Evolutionary conservation across 2,797 vertebrate species (phyloP).

Genomic region (Coranthus polyacanthus): DNA sequence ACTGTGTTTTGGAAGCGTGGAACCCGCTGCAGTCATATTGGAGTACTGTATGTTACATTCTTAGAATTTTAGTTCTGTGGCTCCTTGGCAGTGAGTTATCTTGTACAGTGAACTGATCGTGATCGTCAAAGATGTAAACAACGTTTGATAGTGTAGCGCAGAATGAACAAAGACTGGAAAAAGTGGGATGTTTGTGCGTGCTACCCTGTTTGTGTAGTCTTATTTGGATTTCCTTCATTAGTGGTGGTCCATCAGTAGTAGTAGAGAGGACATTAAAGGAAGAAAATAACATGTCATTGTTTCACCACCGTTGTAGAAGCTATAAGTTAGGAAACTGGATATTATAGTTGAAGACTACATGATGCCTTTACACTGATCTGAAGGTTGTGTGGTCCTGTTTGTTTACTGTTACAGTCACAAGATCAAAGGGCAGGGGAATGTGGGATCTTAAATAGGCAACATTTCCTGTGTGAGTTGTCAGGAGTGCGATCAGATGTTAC

Average conservation of each 20-base stretch:
- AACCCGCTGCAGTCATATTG: too few relatives aligned
- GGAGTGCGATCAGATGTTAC: background rate
- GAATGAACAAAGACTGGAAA: background rate
- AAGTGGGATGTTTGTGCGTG: background rate
- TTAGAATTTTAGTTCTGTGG: too few relatives aligned
- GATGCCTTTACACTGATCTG: background rate
- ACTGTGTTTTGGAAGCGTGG: too few relatives aligned
- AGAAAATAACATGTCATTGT: background rate
- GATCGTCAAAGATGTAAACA: too few relatives aligned
- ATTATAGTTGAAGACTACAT: background rate
- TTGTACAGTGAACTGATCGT: too few relatives aligned
- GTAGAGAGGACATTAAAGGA: background rate
- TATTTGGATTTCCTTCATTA: background rate
- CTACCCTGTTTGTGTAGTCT: background rate
- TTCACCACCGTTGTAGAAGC: background rate
- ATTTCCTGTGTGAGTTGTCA: background rate
- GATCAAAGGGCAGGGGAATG: background rate
- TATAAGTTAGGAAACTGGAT: too few relatives aligned
- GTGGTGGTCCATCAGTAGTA: background rate
- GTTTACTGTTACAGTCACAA: background rate
- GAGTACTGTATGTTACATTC: too few relatives aligned
- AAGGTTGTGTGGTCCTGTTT: background rate
- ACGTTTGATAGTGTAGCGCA: background rate
- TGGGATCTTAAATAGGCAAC: background rate
- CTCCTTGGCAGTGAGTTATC: too few relatives aligned